Evolutionary conservation across 1,140 invertebrate genomes (phyloP), one percentile per base, ranked within the genome.

Genomic region (Aphaenogaster ashmeadi): DNA sequence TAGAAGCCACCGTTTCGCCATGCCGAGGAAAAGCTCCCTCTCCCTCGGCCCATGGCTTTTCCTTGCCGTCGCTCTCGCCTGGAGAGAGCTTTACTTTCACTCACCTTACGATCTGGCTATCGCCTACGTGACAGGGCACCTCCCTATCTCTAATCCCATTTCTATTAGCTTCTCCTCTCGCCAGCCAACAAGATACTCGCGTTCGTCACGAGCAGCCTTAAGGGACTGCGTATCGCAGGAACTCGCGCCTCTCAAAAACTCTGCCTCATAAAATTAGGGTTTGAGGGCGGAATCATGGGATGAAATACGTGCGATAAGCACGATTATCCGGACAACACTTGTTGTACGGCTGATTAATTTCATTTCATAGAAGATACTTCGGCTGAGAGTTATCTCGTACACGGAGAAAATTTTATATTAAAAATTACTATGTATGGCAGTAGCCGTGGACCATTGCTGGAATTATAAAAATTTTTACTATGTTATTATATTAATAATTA

Each of bases 41-140:
- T 58, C 18, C 1, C 15, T 6, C 1, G 7, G 77, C 0, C 15
- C 38, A 27, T 67, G 21, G 52, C n/a, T 74, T 44, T 74, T 62
- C 27, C 54, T 36, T 13, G 66, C 27, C 54, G 54, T 83, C 54
- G 21, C 27, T 83, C 1, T 81, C 13, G 18, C 18, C 8, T 27
- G 11, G 67, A 75, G 27, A 84, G 56, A 60, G 69, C 69, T 84
- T 74, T 84, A 84, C 54, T 84, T 84, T 84, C 80, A 84, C 80
- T 84, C 72, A 84, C 41, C 69, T 84, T 84, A 84, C 71, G 69
- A 72, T 47, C 80, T 47, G 13, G 69, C 80, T 83, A 84, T 84
- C 54, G 54, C 41, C 41, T 74, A 74, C 69, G 69, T 84, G 80
- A 84, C 69, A 60, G 9, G 27, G 27, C n/a, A 47, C 11, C 15